Evolutionary conservation across 2,888 invertebrate species (phyloP), one percentile per base, ranked within the genome.

Genomic region (Leptopilina drosophilae): DNA sequence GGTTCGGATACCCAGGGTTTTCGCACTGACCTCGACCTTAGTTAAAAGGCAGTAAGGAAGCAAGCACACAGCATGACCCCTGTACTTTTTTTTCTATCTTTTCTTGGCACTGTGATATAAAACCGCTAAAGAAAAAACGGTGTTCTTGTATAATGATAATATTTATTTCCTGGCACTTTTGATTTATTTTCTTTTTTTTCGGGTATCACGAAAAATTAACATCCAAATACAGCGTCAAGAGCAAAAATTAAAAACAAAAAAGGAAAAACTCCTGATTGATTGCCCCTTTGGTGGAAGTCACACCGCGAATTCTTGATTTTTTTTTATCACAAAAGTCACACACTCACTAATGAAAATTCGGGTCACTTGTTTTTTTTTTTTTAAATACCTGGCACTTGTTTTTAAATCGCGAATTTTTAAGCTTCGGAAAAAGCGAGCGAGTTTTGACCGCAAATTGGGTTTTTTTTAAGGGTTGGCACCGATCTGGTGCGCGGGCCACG

Each of bases 401-500:
- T n/a, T 33, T 56, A 8, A 15, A 9, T 14, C 69, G 26, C 69
- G 69, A 26, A 66, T 66, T 42, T 42, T 0, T 2, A 46, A 15
- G 42, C 66, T 15, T 66, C 9, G 2, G n/a, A 8, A 42, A 8
- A 40, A 15, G 64, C 76, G 80, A 79, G 76, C 59, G 56, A 77
- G 33, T 79, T 56, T 42, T 75, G 67, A 78, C 69, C 85, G 81
- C 82, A 83, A 85, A 26, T 7, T 20, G 49, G 33, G 33, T 33
- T 33, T 33, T 33, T 33, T 26, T 73, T 73, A 15, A 62, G 49
- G 73, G 73, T 53, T 69, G 33, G 42, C 65, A 65, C 65, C 33
- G 65, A 73, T n/a, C 73, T 20, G 77, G 56, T 46, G 66, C 77
- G 73, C 81, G 81, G 81, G 83, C 78, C 78, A 64, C 75, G 84